phyloP scores from a whole-genome alignment of 2,113 vertebrate genomes.

The Parotia lawesii region DNA sequence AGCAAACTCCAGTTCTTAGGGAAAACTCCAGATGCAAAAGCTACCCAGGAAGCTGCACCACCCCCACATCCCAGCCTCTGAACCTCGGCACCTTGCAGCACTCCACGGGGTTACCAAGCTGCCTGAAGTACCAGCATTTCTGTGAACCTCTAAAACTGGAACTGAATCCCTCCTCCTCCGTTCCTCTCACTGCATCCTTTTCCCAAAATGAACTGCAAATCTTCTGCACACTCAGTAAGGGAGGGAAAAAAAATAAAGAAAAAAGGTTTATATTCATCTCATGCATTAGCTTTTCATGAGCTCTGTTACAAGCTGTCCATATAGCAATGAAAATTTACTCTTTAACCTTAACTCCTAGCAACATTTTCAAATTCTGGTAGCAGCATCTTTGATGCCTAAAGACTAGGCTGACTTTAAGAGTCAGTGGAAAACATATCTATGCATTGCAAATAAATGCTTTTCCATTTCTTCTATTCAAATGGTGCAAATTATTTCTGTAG shows the following conservation, averaged over 20 bases:
- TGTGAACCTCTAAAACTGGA: not conserved
- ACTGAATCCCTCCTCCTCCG: not conserved
- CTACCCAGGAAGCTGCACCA: not conserved
- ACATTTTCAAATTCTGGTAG: not conserved
- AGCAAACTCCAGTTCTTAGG: not conserved
- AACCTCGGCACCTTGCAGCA: fast-evolving
- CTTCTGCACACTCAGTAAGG: not conserved
- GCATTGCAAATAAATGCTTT: not conserved
- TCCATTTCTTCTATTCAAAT: not conserved
- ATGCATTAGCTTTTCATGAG: not conserved
- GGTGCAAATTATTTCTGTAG: not conserved
- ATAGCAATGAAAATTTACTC: not conserved
- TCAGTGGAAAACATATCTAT: not conserved
- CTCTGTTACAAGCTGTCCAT: not conserved
- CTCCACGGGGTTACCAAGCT: not conserved
- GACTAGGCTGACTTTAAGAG: not conserved
- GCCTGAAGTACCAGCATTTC: not conserved
- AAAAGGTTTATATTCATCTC: not conserved
- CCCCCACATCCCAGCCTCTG: not conserved
- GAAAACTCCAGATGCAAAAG: not conserved
- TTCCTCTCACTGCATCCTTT: not conserved
- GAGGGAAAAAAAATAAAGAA: fast-evolving
- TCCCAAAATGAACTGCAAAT: not conserved
- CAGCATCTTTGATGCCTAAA: not conserved
- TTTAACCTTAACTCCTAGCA: constrained; percentile 33